These are phyloP conservation scores for Chrysolina haemoptera DNA, from an alignment of 2,888 invertebrate species.

Conservation along the genomic window DNA sequence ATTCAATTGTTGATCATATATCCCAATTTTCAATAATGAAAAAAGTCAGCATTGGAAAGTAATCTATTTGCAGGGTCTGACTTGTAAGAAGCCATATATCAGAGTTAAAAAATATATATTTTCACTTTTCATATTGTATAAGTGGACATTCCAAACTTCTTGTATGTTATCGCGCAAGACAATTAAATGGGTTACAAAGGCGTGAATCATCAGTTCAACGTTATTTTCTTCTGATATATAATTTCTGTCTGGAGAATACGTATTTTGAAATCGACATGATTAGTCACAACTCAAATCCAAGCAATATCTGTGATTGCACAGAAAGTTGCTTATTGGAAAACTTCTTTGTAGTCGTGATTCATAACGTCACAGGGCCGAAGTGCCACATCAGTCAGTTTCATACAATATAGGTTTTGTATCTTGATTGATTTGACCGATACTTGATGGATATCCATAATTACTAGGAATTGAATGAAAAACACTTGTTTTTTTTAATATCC, in stretches of 20 bases:
- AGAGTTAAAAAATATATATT: background rate
- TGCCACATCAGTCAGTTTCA: background rate
- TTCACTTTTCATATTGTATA: background rate
- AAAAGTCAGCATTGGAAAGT: no score
- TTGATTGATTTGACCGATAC: no score
- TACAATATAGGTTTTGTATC: background rate
- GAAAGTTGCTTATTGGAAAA: slow-evolving; percentile 34
- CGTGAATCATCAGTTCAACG: slow-evolving; percentile 7
- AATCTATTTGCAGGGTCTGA: no score
- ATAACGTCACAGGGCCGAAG: slow-evolving; percentile 33
- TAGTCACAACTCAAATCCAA: slow-evolving; percentile 30
- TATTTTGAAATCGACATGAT: slow-evolving; percentile 34
- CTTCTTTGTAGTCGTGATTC: slow-evolving; percentile 29
- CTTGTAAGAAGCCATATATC: no score
- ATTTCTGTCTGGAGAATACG: slow-evolving; percentile 19
- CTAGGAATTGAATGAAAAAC: no score
- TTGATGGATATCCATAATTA: no score
- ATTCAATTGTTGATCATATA: no score
- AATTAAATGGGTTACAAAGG: background rate
- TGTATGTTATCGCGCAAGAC: background rate
- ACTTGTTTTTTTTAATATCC: no score
- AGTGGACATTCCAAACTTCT: background rate
- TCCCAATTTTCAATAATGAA: no score
- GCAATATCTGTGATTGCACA: slow-evolving; percentile 25
- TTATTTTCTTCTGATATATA: slow-evolving; percentile 5